phyloP scores from a whole-genome alignment of 64 coral and sea anemone species.

The Acropora tenuis region DNA sequence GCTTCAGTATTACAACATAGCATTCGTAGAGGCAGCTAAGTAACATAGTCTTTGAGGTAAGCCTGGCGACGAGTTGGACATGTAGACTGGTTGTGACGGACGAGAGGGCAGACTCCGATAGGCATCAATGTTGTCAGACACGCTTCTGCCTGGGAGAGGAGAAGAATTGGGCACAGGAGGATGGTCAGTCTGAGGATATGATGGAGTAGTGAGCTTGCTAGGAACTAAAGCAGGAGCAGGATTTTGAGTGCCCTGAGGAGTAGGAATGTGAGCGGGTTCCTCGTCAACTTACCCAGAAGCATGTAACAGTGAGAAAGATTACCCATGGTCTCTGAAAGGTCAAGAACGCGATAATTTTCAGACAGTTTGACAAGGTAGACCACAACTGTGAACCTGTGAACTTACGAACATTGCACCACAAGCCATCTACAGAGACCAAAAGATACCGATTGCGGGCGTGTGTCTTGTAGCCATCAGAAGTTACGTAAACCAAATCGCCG shows the following conservation, averaged over 20 bases:
- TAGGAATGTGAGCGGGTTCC: neutral
- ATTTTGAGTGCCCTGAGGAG: neutral
- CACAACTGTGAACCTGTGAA: conserved; percentile 27
- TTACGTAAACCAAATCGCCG: conserved; percentile 71
- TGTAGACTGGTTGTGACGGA: neutral
- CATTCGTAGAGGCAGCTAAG: neutral
- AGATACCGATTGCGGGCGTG: conserved; percentile 60
- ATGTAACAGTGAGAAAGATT: neutral
- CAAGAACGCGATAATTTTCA: conserved; percentile 27
- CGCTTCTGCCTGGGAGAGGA: neutral
- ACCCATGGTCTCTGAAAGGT: neutral
- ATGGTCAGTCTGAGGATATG: neutral
- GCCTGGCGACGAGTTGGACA: neutral
- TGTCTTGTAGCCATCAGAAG: conserved; percentile 63
- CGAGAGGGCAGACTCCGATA: neutral
- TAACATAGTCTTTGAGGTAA: conserved; percentile 13
- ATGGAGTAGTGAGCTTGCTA: neutral
- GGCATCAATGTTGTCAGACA: neutral
- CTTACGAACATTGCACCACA: conserved; percentile 58
- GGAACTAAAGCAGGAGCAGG: conserved; percentile 20
- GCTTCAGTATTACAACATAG: neutral
- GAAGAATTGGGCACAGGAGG: neutral
- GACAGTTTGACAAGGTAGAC: conserved; percentile 34
- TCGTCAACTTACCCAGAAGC: neutral
- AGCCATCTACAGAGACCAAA: conserved; percentile 24